Conservation (phyloP, 37 sponge, comb jelly and placozoan species). For the Theonella swinhoei region DNA sequence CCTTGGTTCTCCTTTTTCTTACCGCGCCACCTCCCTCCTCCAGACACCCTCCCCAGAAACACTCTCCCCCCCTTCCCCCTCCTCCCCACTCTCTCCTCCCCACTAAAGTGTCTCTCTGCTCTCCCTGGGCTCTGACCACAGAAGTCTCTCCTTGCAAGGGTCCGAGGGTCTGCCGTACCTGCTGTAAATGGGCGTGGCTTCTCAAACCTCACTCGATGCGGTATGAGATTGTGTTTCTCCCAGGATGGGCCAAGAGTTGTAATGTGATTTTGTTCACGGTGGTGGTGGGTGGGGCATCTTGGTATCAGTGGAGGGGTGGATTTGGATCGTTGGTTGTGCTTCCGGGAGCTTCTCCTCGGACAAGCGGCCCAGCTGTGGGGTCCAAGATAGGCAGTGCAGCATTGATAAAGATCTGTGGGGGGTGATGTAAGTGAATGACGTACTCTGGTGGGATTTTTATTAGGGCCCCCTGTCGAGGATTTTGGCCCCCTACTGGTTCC, state of each 20-base stretch:
- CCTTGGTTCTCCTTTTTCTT: not conserved
- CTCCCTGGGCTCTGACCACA: slow-evolving; percentile 13
- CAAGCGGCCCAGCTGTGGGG: slow-evolving; percentile 57
- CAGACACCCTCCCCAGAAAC: not conserved
- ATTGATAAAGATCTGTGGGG: not conserved
- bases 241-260: too few relatives aligned
- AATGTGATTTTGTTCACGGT: too few relatives aligned
- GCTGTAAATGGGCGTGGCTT: slow-evolving; percentile 52
- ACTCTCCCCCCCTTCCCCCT: not conserved
- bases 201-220: too few relatives aligned
- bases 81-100: not conserved
- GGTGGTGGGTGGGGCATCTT: too few relatives aligned
- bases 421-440: not conserved
- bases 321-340: not conserved
- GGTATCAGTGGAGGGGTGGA: not conserved
- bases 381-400: slow-evolving; percentile 15
- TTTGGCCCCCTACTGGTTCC: too few relatives aligned
- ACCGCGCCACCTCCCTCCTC: too few relatives aligned
- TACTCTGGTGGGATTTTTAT: too few relatives aligned
- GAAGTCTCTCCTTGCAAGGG: slow-evolving; percentile 58
- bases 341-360: slow-evolving; percentile 38
- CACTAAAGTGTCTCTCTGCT: not conserved
- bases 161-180: slow-evolving; percentile 23
- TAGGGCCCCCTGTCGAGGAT: too few relatives aligned
- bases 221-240: too few relatives aligned